Evolutionary conservation across 2,113 vertebrate species (phyloP).

Genomic region (Gorilla gorilla): DNA sequence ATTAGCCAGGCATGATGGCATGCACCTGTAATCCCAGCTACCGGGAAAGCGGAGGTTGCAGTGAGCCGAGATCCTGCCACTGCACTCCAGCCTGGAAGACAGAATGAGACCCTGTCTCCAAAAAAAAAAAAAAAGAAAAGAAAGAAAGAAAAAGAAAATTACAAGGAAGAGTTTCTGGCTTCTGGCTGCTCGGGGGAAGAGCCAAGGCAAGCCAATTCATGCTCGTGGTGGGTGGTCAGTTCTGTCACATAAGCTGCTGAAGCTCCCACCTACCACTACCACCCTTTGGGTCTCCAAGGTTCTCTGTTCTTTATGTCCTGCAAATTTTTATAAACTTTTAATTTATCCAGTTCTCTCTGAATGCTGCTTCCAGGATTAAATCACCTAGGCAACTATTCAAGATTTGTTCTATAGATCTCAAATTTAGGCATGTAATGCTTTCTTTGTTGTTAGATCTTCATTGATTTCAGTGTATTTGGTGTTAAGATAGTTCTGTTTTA

Average conservation of each 20-base stretch:
- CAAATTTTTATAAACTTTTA: not conserved
- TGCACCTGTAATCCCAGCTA: too few relatives aligned
- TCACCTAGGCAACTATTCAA: not conserved
- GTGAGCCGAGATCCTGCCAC: too few relatives aligned
- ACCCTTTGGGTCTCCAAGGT: not conserved
- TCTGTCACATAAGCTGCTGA: not conserved
- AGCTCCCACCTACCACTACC: not conserved
- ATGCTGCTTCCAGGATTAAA: not conserved
- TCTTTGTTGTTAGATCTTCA: not conserved
- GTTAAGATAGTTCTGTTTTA: not conserved
- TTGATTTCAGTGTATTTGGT: not conserved
- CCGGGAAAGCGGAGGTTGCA: too few relatives aligned
- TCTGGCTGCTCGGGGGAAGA: not conserved
- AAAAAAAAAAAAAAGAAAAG: too few relatives aligned
- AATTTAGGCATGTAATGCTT: not conserved
- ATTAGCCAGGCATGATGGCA: too few relatives aligned
- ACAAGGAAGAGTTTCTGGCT: not conserved
- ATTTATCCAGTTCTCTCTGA: not conserved
- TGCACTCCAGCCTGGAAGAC: too few relatives aligned
- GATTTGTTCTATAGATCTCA: not conserved
- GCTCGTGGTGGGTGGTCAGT: not conserved
- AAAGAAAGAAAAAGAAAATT: not conserved
- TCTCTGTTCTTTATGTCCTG: not conserved
- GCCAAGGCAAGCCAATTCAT: not conserved
- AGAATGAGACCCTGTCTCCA: too few relatives aligned